Evolutionary conservation across 2,888 invertebrate genomes (phyloP), one percentile per base, ranked within the genome.

Genomic region (Dromius quadrimaculatus): DNA sequence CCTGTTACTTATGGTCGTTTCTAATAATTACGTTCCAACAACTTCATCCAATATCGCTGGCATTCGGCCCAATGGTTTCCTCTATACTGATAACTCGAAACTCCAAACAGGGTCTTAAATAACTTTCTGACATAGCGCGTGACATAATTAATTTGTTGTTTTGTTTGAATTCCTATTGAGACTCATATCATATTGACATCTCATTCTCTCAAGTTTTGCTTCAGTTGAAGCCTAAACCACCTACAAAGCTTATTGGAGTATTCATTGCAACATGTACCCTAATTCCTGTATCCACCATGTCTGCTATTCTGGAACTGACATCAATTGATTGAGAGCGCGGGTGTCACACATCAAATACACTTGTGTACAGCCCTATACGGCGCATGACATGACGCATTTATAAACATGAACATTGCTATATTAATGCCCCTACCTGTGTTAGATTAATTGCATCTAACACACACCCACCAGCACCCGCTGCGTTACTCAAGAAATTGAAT

Each of bases 401-500:
- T 36, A 36, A 36, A 36, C 36, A 36, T 36, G 36, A 36, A 11
- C 36, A n/a, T 11, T n/a, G 36, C n/a, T n/a, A 36, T 36, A 36
- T 36, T 36, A 36, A 36, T 36, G 36, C 36, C 2, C 36, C 19
- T 47, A 20, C 47, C 57, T 15, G 13, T 57, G 63, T 57, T 57
- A 47, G 64, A 64, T 64, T 64, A 64, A 64, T 64, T 47, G 47
- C 34, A 8, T 38, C 61, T 38, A 19, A 61, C 38, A 38, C 19
- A 61, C 38, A 61, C 61, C 9, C 50, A 50, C 50, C 20, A 11
- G 38, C 19, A n/a, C 15, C 34, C 20, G 64, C 36, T 64, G 36
- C 47, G 32, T 64, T 64, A 50, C 45, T 63, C 63, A 63, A 63
- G 63, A 63, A 63, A 63, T 36, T 64, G 64, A 64, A 50, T 64